Evolutionary conservation across 2,797 vertebrate genomes (phyloP), one percentile per base, ranked within the genome.

Genomic region (Sebastes hubbsi): DNA sequence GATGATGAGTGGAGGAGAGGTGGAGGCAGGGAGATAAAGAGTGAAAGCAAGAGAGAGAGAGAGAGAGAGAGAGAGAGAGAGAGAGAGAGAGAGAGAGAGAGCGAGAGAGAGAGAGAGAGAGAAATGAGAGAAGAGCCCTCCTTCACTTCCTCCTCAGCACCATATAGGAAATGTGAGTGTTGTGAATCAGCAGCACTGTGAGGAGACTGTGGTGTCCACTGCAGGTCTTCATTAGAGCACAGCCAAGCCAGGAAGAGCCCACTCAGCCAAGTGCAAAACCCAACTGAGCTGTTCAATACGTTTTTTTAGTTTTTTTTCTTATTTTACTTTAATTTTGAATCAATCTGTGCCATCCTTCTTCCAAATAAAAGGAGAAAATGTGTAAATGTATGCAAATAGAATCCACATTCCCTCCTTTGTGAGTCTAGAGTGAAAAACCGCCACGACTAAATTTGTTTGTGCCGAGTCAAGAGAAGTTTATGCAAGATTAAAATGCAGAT

Each of bases 1-100:
- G 72, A 85, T 64, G 84, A 78, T 73, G 81, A 88, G 84, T 76
- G 82, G 80, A 76, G 77, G 77, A 81, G 80, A 52, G 55, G 59
- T 65, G 74, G 60, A 70, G 71, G 73, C 38, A 72, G 59, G 66
- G 70, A 68, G 80, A 79, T 68, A 70, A 62, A 75, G 73, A 80
- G 66, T n/a, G n/a, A 77, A 24, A 68, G 93, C 27, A 70, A 55
- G 25, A 61, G 62, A 38, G 38, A 42, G 38, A 4, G 27, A 27
- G 29, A 29, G 27, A 29, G 29, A 29, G 29, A 6, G 87, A 90
- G 92, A 86, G 91, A 70, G 29, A 61, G 60, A 66, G 52, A 77
- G 77, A 72, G 29, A 61, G 62, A 38, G 38, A 42, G 38, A 4
- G 25, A 27, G 27, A 29, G 27, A 29, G 29, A 61, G 62, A 38